Base-by-base conservation (phyloP, 2,797 vertebrate species). In the Eremophila alpestris region DNA sequence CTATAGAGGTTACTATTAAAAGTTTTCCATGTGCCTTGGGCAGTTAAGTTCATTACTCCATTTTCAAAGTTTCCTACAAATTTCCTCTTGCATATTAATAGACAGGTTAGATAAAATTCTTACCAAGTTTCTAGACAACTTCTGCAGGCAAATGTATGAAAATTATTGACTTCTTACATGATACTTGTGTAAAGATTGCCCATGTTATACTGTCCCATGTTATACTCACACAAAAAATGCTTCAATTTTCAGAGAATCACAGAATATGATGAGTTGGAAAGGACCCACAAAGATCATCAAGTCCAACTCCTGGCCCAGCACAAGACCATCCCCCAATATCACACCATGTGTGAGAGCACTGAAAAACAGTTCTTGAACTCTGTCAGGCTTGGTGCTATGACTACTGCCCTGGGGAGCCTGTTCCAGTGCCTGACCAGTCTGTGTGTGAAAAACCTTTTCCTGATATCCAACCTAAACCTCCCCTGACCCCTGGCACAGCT, bases 231-330 rank as follows among this genome's bases (percentile, higher is more conserved):
- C 3, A 85, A 83, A 83, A 69, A 74, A 63, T 49, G 51, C 6
- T 81, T 92, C 40, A 4, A 16, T 69, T 89, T 84, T 56, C 60
- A 48, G 17, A 65, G 17, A 36, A 21, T 43, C 40, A 27, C 18
- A 54, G 40, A 54, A 54, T 12, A 59, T 11, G 15, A 16, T 19
- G 18, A 51, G 12, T 8, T 51, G 18, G 32, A 58, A 58, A 48
- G 17, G 27, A 65, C 11, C 8, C 26, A 74, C 30, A 58, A 58
- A 36, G 21, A 49, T 22, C 6, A 54, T 7, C 0, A 1, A 36
- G 32, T 32, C 32, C 32, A 58, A 4, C 60, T 43, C 52, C 38
- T 36, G 45, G 27, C 14, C 36, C 17, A 36, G 36, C 30, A 43
- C 9, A 49, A 20, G 5, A 58, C 13, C 26, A 36, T 20, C 9